Evolutionary conservation across 2,797 vertebrate genomes (phyloP).

Genomic region (Malacoraja senta): DNA sequence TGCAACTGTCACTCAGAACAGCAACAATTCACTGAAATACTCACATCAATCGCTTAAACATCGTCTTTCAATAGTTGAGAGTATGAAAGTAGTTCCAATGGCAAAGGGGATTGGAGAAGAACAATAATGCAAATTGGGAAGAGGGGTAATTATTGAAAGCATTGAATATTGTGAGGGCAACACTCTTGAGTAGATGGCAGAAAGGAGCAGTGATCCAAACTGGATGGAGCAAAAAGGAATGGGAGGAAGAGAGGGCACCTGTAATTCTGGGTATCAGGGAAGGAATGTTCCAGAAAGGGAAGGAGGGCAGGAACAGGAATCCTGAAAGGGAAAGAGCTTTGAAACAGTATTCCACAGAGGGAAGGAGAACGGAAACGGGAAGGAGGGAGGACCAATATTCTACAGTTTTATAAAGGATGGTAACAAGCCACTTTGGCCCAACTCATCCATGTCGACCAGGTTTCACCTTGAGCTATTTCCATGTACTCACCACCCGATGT

Average conservation of each 20-base stretch:
- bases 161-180: neutral
- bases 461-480: no score
- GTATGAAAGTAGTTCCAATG: no score
- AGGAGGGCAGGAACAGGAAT: neutral
- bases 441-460: no score
- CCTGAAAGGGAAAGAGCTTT: neutral
- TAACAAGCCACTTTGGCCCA: no score
- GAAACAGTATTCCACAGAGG: neutral
- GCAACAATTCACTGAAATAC: no score
- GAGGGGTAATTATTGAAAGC: neutral
- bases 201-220: no score
- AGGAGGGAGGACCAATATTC: neutral
- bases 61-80: neutral
- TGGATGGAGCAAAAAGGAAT: no score
- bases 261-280: neutral
- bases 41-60: neutral
- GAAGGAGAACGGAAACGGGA: neutral
- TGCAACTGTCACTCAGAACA: neutral
- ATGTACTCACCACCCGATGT: no score
- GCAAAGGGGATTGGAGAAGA: neutral
- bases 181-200: no score
- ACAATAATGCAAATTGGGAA: neutral
- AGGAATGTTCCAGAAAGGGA: neutral
- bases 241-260: neutral
- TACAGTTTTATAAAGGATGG: no score